Conservation (phyloP, 1,140 invertebrate genomes). For the Drosophila ironensis region DNA sequence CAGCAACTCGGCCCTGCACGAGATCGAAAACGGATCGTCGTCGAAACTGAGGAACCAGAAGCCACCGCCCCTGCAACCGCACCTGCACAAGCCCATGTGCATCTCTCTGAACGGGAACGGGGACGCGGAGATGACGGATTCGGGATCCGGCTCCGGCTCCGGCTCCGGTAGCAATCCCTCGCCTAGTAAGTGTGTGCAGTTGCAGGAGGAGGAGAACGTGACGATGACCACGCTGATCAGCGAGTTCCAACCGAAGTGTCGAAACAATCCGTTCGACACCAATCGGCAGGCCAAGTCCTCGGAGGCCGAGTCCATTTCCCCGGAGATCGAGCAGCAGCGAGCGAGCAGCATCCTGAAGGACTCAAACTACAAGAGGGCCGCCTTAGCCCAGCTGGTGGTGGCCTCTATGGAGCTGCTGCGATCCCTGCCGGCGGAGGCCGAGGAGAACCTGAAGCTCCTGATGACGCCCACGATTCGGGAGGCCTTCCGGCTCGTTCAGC, state of each 20-base stretch:
- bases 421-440: slow-evolving; percentile 72
- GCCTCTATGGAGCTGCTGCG: slow-evolving; percentile 80
- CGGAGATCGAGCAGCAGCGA: slow-evolving; percentile 89
- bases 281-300: slow-evolving; percentile 82
- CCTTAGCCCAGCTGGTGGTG: slow-evolving; percentile 76
- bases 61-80: slow-evolving; percentile 16
- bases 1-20: slow-evolving; percentile 82
- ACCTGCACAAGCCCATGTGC: slow-evolving; percentile 52
- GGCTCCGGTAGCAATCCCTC: slow-evolving; percentile 40
- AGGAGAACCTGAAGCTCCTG: slow-evolving; percentile 75
- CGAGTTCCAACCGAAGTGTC: slow-evolving; percentile 83
- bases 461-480: slow-evolving; percentile 81
- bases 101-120: slow-evolving; percentile 54
- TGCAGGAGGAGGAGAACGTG: slow-evolving; percentile 78
- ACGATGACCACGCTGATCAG: slow-evolving; percentile 82
- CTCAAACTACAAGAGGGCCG: slow-evolving; percentile 77
- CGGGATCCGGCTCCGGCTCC: background rate
- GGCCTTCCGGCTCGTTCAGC: slow-evolving; percentile 79
- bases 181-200: slow-evolving; percentile 70
- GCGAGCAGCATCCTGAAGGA: slow-evolving; percentile 90
- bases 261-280: slow-evolving; percentile 83
- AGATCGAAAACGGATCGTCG: slow-evolving; percentile 81
- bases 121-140: slow-evolving; percentile 10
- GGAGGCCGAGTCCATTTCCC: slow-evolving; percentile 85
- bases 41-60: slow-evolving; percentile 38